A percentile compares a stretch with the other conserved stretches of the same genome.
phyloP scores from a whole-genome alignment of 2,113 vertebrate genomes.

The Dromas ardeola region DNA sequence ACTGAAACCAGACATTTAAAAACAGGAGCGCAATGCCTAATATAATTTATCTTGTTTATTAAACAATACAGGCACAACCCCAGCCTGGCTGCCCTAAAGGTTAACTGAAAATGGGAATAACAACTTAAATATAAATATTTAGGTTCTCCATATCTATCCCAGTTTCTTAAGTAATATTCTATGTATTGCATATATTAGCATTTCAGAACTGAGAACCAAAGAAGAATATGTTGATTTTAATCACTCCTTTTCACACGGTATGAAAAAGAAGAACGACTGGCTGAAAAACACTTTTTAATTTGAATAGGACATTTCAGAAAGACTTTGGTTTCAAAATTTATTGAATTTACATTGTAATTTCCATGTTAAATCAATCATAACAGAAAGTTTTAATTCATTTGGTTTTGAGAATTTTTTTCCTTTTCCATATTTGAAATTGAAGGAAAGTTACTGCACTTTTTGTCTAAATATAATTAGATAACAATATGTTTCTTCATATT shows the following conservation, averaged over 20 bases:
- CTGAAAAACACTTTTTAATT: not conserved
- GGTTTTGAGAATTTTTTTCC: not conserved
- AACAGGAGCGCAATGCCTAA: not conserved
- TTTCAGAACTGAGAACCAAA: not conserved
- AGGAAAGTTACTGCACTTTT: not conserved
- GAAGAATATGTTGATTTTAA: not conserved
- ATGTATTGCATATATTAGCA: not conserved
- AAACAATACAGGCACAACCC: not conserved
- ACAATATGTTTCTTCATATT: not conserved
- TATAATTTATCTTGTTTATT: not conserved
- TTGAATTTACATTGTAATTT: not conserved
- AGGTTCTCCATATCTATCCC: not conserved
- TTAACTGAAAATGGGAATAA: not conserved
- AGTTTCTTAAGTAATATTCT: not conserved
- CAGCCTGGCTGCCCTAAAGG: not conserved
- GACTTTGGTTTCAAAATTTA: not conserved
- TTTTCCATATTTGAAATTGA: not conserved
- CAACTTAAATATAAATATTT: not conserved
- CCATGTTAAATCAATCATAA: not conserved
- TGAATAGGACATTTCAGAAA: not conserved
- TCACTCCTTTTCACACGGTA: not conserved
- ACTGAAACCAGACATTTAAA: not conserved
- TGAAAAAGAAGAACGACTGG: not conserved
- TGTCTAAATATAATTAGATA: not conserved
- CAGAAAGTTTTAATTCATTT: not conserved